Evolutionary conservation across 2,113 vertebrate genomes (phyloP), one percentile per base, ranked within the genome.

Genomic region (Camarhynchus parvulus): DNA sequence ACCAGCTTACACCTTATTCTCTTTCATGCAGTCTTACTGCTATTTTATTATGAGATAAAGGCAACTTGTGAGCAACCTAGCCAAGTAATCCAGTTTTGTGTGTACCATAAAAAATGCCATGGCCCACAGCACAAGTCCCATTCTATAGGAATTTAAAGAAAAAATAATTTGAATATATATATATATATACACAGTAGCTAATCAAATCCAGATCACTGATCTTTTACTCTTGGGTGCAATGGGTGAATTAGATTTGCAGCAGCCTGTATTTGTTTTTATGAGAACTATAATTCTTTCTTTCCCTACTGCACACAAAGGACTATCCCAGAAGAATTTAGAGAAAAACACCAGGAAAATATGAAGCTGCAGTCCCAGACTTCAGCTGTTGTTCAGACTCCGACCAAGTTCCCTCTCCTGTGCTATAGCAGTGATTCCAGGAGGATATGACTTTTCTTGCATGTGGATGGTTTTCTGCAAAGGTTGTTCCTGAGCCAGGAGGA

Each of bases 231-330:
- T 87, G 91, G n/a, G 81, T 78, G 74, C 77, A 68, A 20, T 58
- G 49, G 74, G 31, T 72, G 62, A 84, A 91, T 91, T 94, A 84
- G 77, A 84, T 91, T 96, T 95, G 87, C 74, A 82, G 81, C 35
- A 78, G 31, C 39, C 77, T 76, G 41, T 64, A 87, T 91, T 90
- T 95, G 61, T 47, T 95, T 95, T 95, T 92, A 95, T 95, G 83
- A 94, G 87, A 84, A 72, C 83, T 82, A 53, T 94, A 81, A 94
- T 91, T 96, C 83, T 91, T 93, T 88, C 28, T 83, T 87, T 92
- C 22, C 24, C 18, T 87, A 18, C 70, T 93, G 56, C 35, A 87
- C 33, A 67, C 63, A 87, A 91, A 94, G n/a, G 49, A 69, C 35
- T 49, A 3, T 85, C 69, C 69, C 66, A 87, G 52, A 87, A 95